These are phyloP conservation scores for Hippopotamus amphibius DNA, from an alignment of 2,113 vertebrate genomes.

Conservation along the genomic window DNA sequence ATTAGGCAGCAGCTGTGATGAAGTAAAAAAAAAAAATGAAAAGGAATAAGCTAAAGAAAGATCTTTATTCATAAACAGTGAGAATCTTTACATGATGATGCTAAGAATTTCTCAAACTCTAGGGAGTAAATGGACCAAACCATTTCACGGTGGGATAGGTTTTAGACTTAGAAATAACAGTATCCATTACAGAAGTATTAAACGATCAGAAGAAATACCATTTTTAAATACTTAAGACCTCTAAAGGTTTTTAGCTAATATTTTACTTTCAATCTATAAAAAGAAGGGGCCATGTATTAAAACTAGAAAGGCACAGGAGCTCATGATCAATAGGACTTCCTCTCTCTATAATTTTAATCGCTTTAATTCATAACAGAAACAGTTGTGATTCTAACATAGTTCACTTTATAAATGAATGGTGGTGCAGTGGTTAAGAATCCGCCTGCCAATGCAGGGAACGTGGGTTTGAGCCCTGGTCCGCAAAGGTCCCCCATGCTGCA, in stretches of 20 bases:
- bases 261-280: neutral
- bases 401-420: neutral
- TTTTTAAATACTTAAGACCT: neutral
- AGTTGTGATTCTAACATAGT: neutral
- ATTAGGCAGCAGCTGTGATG: neutral
- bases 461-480: too few species aligned
- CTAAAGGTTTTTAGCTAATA: neutral
- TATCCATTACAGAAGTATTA: neutral
- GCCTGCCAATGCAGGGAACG: too few species aligned
- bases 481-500: too few species aligned
- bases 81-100: neutral
- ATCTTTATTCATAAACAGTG: neutral
- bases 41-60: constrained; percentile 3
- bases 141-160: neutral
- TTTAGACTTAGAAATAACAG: neutral
- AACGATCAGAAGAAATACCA: neutral
- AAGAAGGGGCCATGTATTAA: neutral
- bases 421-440: too few species aligned
- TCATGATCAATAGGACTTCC: neutral
- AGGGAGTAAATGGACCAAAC: neutral
- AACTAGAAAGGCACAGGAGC: neutral
- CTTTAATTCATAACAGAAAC: neutral
- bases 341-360: neutral
- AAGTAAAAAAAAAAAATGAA: neutral
- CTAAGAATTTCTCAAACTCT: neutral